phyloP scores from a whole-genome alignment of 2,888 invertebrate genomes.

The Tiliacea aurago region DNA sequence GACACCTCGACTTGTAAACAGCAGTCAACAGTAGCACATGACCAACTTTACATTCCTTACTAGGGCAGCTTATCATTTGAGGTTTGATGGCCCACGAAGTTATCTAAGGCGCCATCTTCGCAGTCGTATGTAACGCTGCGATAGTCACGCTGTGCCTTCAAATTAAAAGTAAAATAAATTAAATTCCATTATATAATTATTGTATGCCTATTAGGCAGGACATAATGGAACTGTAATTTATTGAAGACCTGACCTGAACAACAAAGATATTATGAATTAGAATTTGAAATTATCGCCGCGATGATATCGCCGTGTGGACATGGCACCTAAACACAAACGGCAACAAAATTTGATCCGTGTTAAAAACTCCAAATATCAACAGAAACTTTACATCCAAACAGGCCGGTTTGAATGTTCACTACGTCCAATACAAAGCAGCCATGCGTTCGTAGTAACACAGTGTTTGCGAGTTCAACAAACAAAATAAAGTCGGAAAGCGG shows the following conservation, averaged over 20 bases:
- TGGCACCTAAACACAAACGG: not conserved
- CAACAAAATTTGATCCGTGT: slow-evolving; percentile 1
- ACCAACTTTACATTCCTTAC: not conserved
- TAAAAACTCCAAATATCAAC: slow-evolving; percentile 47
- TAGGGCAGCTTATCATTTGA: no score
- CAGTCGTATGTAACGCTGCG: no score
- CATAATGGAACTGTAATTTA: no score
- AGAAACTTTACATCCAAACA: slow-evolving; percentile 37
- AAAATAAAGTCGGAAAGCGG: slow-evolving; percentile 45
- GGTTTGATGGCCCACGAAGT: not conserved
- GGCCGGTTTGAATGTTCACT: slow-evolving; percentile 25
- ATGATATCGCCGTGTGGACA: no score
- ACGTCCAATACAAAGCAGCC: slow-evolving; percentile 26
- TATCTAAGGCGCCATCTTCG: no score
- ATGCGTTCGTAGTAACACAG: slow-evolving; percentile 46
- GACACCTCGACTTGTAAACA: not conserved
- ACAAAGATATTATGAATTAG: no score
- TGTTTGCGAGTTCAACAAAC: slow-evolving; percentile 51
- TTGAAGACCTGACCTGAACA: no score
- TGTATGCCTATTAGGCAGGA: no score
- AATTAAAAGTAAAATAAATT: no score
- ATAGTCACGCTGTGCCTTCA: no score
- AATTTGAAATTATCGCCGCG: no score
- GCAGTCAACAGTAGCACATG: not conserved
- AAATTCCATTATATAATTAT: no score